Evolutionary conservation across 2,888 invertebrate species (phyloP).

Genomic region (Morpho achilles): DNA sequence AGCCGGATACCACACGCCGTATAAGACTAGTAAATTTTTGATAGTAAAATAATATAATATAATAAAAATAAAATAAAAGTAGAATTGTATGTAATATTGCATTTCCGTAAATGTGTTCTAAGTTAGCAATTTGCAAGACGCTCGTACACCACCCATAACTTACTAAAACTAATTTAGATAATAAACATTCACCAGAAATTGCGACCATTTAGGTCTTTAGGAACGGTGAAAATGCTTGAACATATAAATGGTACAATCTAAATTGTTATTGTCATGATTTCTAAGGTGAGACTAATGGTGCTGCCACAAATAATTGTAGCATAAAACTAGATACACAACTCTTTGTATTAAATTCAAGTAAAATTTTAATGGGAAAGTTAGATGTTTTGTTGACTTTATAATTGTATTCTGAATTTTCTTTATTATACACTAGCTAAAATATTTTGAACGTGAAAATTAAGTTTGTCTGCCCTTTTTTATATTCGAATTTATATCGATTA

Average conservation of each 20-base stretch:
- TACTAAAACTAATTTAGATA: slow-evolving; percentile 22
- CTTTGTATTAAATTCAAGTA: neutral
- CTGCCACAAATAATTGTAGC: slow-evolving; percentile 1
- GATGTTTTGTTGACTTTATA: no score
- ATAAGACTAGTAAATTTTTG: no score
- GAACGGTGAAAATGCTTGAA: slow-evolving; percentile 19
- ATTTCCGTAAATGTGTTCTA: slow-evolving; percentile 5
- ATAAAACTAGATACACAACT: neutral
- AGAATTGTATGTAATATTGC: no score
- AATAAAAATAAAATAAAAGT: no score
- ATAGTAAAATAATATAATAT: no score
- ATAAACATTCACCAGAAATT: slow-evolving; percentile 17
- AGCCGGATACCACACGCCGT: no score
- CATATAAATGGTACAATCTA: slow-evolving; percentile 11
- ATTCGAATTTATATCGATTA: no score
- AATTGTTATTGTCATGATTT: slow-evolving; percentile 12
- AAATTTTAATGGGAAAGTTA: neutral
- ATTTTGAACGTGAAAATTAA: no score
- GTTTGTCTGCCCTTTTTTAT: no score
- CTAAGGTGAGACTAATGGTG: neutral
- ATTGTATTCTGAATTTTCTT: no score
- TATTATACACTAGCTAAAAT: no score
- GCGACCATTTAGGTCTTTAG: slow-evolving; percentile 33
- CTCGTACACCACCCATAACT: slow-evolving; percentile 15
- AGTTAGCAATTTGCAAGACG: slow-evolving; percentile 16